These are phyloP conservation scores for Orientallactaga sibirica DNA, from an alignment of 2,797 vertebrate species.

Conservation along the genomic window DNA sequence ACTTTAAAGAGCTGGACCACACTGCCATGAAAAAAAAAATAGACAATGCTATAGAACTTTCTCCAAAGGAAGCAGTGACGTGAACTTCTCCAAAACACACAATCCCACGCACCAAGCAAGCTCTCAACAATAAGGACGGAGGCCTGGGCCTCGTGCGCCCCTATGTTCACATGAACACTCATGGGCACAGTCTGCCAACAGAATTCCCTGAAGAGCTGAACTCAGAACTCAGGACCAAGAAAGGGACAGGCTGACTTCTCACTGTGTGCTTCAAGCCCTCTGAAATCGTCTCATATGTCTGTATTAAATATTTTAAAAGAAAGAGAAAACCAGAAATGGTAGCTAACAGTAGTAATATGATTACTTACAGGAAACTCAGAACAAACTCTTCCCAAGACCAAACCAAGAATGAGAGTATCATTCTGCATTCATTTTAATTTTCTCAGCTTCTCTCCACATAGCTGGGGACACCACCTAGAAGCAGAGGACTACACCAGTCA, in stretches of 20 bases:
- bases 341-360: not conserved
- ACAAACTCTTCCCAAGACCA: slow-evolving; percentile 21
- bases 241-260: not conserved
- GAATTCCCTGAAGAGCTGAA: not conserved
- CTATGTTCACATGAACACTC: not conserved
- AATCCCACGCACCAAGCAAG: not conserved
- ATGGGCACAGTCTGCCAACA: not conserved
- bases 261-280: not conserved
- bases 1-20: not conserved
- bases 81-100: not conserved
- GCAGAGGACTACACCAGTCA: not conserved
- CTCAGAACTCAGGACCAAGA: not conserved
- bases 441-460: not conserved
- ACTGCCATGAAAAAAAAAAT: not conserved
- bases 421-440: not conserved
- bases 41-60: not conserved
- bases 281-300: not conserved
- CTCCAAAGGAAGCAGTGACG: not conserved
- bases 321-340: not conserved
- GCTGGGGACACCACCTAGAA: not conserved
- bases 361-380: slow-evolving; percentile 10
- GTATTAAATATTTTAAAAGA: slow-evolving; percentile 30
- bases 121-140: not conserved
- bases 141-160: rapidly evolving
- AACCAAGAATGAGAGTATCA: not conserved